Evolutionary conservation across 2,797 vertebrate species (phyloP), one percentile per base, ranked within the genome.

Genomic region (Echiichthys vipera): DNA sequence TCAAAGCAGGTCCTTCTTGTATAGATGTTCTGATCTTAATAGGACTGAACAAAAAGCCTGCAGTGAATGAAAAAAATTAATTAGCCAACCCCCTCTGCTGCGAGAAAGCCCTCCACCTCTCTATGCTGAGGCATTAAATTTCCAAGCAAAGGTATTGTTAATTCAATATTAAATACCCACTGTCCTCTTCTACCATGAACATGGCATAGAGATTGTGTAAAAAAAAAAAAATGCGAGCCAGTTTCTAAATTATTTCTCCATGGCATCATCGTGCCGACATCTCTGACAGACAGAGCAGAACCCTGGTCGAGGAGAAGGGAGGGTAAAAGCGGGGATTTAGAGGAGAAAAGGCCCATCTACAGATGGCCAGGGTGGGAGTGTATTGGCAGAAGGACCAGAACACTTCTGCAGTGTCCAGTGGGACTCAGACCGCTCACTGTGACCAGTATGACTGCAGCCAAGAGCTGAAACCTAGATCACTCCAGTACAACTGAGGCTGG

Each of bases 321-420:
- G 81, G 77, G 83, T n/a, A 80, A 84, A 75, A 66, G 65, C 53
- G 55, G 77, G 81, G 82, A 77, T 76, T 76, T 77, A 64, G 89
- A 84, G 84, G 81, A 91, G 86, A 91, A 93, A 92, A 88, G 91
- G 92, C 87, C 89, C 72, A 51, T 91, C 89, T 85, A 92, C 94
- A 95, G 94, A 95, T 95, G 94, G 94, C 65, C 90, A 66, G 90
- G 87, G 93, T 95, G 92, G 94, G 93, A 92, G 92, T 91, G 90
- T 88, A 84, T 90, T 94, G 93, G 93, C 93, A 92, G 83, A 82
- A 85, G 91, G 75, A 77, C 73, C 84, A 91, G 91, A 92, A 91
- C 93, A 94, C 90, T 92, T 91, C 91, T 91, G 92, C 86, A 83
- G 67, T 89, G 90, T 94, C 93, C 93, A 93, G 91, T 91, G 90